These are phyloP conservation scores for Lithodes maja DNA, from an alignment of 2,888 invertebrate genomes.

Conservation along the genomic window DNA sequence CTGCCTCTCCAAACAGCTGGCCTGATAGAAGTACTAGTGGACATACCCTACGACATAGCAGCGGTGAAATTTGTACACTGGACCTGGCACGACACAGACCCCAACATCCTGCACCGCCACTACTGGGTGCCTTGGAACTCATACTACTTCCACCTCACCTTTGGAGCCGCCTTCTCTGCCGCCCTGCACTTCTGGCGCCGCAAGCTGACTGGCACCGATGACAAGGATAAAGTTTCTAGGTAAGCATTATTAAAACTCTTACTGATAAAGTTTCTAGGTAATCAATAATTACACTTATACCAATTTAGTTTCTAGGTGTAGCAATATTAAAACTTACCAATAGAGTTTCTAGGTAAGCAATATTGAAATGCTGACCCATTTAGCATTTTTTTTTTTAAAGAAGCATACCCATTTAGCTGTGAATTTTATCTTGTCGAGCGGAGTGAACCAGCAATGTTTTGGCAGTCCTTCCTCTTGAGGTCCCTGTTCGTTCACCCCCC, in stretches of 20 bases:
- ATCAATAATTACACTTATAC: no score
- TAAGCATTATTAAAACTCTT: slow-evolving; percentile 72
- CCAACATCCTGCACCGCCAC: slow-evolving; percentile 81
- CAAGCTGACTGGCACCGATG: slow-evolving; percentile 75
- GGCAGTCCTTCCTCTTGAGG: no score
- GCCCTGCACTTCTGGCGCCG: slow-evolving; percentile 80
- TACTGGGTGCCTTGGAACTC: slow-evolving; percentile 91
- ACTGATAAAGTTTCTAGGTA: no score
- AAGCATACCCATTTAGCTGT: no score
- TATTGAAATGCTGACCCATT: no score
- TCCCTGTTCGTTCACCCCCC: no score
- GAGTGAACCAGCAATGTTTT: no score
- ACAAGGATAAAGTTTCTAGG: slow-evolving; percentile 79
- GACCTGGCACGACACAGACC: slow-evolving; percentile 84
- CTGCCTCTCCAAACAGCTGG: slow-evolving; percentile 77
- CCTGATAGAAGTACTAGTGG: slow-evolving; percentile 82
- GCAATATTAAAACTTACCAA: no score
- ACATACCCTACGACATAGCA: slow-evolving; percentile 87
- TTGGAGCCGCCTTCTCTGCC: slow-evolving; percentile 83
- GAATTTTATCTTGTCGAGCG: no score
- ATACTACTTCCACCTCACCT: slow-evolving; percentile 87
- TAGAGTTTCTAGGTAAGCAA: no score
- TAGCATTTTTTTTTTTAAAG: no score
- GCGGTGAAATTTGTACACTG: slow-evolving; percentile 86
- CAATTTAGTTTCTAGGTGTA: no score